A percentile compares a stretch with the other conserved stretches of the same genome.
Conservation (phyloP, 2,797 vertebrate species). For the Parauchenoglanis punctatus region DNA sequence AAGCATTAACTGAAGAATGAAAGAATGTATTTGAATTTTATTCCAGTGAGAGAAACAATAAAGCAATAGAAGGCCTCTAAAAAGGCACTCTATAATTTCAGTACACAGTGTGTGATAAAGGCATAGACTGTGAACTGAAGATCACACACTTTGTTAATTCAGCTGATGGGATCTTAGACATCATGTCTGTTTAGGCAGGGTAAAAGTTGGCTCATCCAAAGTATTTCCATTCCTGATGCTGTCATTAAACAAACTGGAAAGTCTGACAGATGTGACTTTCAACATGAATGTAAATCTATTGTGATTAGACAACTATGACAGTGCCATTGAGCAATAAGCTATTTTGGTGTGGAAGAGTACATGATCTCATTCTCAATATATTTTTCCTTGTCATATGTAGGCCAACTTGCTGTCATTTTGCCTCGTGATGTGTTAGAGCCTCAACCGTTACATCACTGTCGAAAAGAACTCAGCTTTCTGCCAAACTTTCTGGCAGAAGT, state of each 20-base stretch:
- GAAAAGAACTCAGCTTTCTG: conserved; percentile 77
- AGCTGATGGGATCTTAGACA: conserved; percentile 70
- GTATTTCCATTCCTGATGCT: conserved; percentile 77
- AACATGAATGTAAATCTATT: conserved; percentile 22
- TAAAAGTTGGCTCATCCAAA: conserved; percentile 75
- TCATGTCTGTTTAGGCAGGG: conserved; percentile 59
- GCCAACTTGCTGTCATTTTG: conserved; percentile 81
- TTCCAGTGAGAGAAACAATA: background rate
- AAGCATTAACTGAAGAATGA: background rate
- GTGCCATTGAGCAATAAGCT: conserved; percentile 15
- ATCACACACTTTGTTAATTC: conserved; percentile 84
- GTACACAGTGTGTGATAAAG: conserved; percentile 76
- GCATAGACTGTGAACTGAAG: conserved; percentile 72
- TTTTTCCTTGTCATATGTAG: conserved; percentile 86
- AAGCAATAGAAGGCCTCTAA: background rate
- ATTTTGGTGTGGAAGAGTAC: conserved; percentile 21
- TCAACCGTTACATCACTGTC: conserved; percentile 75
- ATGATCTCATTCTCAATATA: conserved; percentile 40
- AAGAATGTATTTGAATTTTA: conserved; percentile 8
- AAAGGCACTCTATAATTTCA: conserved; percentile 57
- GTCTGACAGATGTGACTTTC: conserved; percentile 44
- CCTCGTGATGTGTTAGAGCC: conserved; percentile 80
- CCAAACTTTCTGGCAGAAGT: conserved; percentile 86
- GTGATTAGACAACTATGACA: conserved; percentile 10
- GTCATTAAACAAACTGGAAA: conserved; percentile 77